These are phyloP conservation scores for Leptopilina boulardi DNA, from an alignment of 1,140 invertebrate species.

Conservation along the genomic window DNA sequence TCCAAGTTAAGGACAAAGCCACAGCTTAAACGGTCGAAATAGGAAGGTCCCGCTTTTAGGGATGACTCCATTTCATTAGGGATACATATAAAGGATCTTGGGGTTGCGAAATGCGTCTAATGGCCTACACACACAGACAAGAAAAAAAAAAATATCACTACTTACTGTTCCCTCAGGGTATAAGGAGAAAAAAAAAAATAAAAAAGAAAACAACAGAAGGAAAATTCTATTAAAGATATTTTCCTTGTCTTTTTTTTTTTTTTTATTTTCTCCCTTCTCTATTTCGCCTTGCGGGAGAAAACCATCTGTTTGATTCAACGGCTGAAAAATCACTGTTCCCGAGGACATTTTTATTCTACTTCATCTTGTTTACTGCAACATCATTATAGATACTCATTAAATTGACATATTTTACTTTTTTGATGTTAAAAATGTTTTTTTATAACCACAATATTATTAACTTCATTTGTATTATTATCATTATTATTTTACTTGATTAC, in stretches of 20 bases:
- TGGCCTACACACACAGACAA: constrained; percentile 12
- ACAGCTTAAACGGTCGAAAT: constrained; percentile 25
- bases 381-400: too few species aligned
- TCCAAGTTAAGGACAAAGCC: constrained; percentile 32
- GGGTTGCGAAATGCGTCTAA: constrained; percentile 22
- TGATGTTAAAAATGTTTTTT: too few species aligned
- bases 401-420: too few species aligned
- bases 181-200: not conserved
- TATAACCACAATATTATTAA: too few species aligned
- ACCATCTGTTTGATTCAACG: not conserved
- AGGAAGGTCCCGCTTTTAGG: constrained; percentile 21
- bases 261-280: not conserved
- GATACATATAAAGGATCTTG: constrained; percentile 33
- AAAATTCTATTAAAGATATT: constrained; percentile 23
- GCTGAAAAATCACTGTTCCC: not conserved
- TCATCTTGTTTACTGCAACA: too few species aligned
- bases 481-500: too few species aligned
- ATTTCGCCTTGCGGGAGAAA: not conserved
- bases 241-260: not conserved
- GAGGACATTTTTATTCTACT: too few species aligned
- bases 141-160: constrained; percentile 13
- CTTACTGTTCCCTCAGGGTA: constrained; percentile 11
- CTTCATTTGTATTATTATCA: too few species aligned
- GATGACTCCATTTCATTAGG: constrained; percentile 25
- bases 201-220: not conserved